Conservation (phyloP, 2,888 invertebrate genomes). For the Apamea monoglypha region DNA sequence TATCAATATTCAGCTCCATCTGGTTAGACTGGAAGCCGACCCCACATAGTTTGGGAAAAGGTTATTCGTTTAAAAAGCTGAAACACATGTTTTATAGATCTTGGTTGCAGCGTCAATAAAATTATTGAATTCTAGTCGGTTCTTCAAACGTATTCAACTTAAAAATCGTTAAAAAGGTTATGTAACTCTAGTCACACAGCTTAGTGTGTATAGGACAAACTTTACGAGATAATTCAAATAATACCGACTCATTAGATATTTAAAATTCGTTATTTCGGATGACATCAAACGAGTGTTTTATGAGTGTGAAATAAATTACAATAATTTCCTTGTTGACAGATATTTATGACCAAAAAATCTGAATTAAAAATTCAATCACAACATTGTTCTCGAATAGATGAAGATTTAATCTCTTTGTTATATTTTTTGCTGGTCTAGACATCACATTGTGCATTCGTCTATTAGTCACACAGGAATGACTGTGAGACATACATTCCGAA, state of each 20-base stretch:
- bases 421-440: constrained; percentile 62
- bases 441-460: constrained; percentile 42
- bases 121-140: background rate
- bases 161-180: background rate
- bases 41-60: background rate
- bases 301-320: constrained; percentile 17
- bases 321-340: constrained; percentile 35
- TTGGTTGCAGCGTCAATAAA: background rate
- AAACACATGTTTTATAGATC: background rate
- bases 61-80: background rate
- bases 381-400: constrained; percentile 33
- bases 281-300: background rate
- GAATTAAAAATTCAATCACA: constrained; percentile 30
- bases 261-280: constrained; percentile 1
- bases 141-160: background rate
- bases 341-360: constrained; percentile 43
- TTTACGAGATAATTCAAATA: background rate
- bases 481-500: constrained; percentile 46
- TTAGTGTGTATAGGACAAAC: background rate
- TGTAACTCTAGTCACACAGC: background rate
- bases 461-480: constrained; percentile 52
- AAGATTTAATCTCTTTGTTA: constrained; percentile 50
- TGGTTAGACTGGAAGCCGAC: background rate
- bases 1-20: background rate
- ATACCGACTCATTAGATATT: background rate